A percentile compares a stretch with the other conserved stretches of the same genome.
phyloP scores from a whole-genome alignment of 2,888 invertebrate genomes.

The Drosophila merina region DNA sequence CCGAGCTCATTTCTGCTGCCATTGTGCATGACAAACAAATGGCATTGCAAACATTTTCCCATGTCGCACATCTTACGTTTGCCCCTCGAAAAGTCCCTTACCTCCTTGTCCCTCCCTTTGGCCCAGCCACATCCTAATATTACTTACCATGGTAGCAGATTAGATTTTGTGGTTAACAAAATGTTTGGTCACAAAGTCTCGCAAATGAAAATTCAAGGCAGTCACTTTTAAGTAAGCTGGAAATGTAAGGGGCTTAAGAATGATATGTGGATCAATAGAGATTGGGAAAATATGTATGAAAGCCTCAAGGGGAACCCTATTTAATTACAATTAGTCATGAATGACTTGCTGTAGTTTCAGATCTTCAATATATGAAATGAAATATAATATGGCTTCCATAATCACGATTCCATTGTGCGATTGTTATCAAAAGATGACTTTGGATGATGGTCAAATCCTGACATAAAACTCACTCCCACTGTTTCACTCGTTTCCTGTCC shows the following conservation, averaged over 20 bases:
- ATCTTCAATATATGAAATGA: background rate
- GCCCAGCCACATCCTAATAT: constrained; percentile 9
- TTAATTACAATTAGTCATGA: background rate
- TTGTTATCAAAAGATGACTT: constrained; percentile 6
- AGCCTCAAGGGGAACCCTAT: background rate
- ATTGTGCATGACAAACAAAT: constrained; percentile 62
- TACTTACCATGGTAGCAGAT: constrained; percentile 49
- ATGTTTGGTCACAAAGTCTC: constrained; percentile 40
- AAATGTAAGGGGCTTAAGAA: constrained; percentile 17
- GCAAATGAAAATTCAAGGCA: constrained; percentile 30
- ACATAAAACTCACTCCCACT: constrained; percentile 21
- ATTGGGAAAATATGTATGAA: background rate
- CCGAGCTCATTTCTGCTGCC: constrained; percentile 42
- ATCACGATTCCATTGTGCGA: background rate
- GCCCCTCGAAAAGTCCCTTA: background rate
- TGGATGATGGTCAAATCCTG: constrained; percentile 1
- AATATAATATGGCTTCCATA: background rate
- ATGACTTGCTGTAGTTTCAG: background rate
- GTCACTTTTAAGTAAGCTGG: constrained; percentile 36
- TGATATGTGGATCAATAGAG: constrained; percentile 10
- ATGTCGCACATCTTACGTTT: constrained; percentile 3
- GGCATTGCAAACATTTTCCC: constrained; percentile 44
- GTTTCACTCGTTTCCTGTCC: constrained; percentile 22
- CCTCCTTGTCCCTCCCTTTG: background rate
- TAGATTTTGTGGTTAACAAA: constrained; percentile 44